These are phyloP conservation scores for Myiothlypis coronata DNA, from an alignment of 2,797 vertebrate species.

Conservation along the genomic window DNA sequence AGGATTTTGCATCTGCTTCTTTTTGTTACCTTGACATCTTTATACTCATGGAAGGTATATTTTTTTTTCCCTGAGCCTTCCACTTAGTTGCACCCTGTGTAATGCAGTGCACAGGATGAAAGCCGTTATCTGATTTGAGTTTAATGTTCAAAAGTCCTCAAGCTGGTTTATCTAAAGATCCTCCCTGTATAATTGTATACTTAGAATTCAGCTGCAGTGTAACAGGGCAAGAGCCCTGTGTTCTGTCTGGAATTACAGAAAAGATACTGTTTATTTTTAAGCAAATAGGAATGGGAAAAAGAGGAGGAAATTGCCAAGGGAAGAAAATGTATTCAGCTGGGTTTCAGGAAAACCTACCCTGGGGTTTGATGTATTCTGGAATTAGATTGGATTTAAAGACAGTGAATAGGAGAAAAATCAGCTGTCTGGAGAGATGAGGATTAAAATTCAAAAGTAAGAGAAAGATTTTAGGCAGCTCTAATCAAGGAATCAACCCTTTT, in stretches of 20 bases:
- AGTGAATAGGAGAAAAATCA: background rate
- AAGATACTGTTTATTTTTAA: constrained; percentile 71
- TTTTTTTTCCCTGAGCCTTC: constrained; percentile 58
- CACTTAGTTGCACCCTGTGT: constrained; percentile 57
- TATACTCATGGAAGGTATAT: constrained; percentile 23
- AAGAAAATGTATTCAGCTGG: constrained; percentile 42
- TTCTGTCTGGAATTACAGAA: constrained; percentile 68
- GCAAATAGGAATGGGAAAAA: constrained; percentile 23
- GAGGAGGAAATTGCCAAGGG: background rate
- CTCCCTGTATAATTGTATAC: constrained; percentile 71
- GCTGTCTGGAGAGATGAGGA: constrained; percentile 27
- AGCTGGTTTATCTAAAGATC: constrained; percentile 74
- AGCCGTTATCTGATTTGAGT: constrained; percentile 72
- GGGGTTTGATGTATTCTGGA: constrained; percentile 24
- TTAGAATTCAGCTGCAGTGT: constrained; percentile 70
- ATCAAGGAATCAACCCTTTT: constrained; percentile 27
- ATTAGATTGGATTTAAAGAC: constrained; percentile 39
- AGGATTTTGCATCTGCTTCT: constrained; percentile 51
- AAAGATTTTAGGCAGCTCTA: constrained; percentile 21
- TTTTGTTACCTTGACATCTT: constrained; percentile 66
- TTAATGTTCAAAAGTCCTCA: constrained; percentile 74
- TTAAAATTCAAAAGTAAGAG: constrained; percentile 42
- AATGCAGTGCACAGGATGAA: constrained; percentile 66
- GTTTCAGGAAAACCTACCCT: constrained; percentile 40
- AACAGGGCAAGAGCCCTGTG: constrained; percentile 52